phyloP scores from a whole-genome alignment of 2,113 vertebrate genomes.

The Terrapene triunguis region DNA sequence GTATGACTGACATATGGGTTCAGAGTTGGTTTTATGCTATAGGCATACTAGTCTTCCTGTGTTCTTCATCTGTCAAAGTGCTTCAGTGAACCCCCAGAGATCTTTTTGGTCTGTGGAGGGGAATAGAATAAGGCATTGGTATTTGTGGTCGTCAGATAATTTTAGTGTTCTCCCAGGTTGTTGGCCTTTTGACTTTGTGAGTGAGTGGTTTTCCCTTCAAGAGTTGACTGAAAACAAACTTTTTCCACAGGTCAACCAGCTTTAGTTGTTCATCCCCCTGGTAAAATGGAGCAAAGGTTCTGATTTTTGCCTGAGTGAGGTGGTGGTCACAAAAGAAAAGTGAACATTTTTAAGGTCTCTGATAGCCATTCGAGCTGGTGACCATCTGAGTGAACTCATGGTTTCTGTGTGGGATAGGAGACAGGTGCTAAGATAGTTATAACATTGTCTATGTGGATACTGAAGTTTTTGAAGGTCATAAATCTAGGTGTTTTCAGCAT shows the following conservation, averaged over 20 bases:
- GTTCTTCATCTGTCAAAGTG: not conserved
- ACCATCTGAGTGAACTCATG: not conserved
- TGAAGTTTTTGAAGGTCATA: not conserved
- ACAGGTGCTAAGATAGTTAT: slow-evolving; percentile 16
- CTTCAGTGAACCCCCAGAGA: not conserved
- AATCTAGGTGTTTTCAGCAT: not conserved
- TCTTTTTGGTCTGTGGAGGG: not conserved
- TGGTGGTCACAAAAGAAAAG: not conserved
- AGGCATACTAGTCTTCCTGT: not conserved
- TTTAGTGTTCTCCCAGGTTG: not conserved
- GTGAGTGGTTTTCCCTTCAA: not conserved
- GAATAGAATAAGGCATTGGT: not conserved
- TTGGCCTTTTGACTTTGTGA: not conserved
- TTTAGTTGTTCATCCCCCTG: not conserved
- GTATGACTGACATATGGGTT: not conserved
- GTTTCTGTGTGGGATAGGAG: not conserved
- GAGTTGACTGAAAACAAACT: not conserved
- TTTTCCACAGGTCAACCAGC: not conserved
- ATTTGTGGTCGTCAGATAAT: not conserved
- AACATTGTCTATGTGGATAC: not conserved
- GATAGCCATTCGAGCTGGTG: not conserved
- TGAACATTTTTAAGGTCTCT: not conserved
- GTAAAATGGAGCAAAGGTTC: not conserved
- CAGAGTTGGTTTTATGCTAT: not conserved
- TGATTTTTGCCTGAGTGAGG: not conserved